phyloP scores from a whole-genome alignment of 2,113 vertebrate species.

The Syrmaticus mikado region DNA sequence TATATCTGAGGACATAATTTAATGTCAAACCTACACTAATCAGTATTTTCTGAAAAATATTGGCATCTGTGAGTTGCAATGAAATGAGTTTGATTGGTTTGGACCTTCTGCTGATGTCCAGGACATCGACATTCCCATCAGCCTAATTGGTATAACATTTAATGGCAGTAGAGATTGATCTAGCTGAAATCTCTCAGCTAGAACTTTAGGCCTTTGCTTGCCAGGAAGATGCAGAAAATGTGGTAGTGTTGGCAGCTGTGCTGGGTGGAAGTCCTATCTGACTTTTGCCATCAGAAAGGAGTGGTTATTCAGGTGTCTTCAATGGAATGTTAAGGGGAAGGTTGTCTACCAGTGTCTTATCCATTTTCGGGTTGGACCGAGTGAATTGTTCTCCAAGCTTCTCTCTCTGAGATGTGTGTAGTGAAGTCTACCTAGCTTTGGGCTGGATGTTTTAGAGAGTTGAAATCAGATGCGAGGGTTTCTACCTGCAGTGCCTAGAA shows the following conservation, averaged over 20 bases:
- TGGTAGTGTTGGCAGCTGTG: neutral
- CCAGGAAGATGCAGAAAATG: neutral
- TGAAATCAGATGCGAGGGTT: neutral
- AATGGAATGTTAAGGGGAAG: neutral
- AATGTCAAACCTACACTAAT: neutral
- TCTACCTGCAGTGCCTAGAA: neutral
- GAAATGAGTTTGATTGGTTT: constrained; percentile 35
- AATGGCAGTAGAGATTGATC: constrained; percentile 9
- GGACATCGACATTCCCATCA: neutral
- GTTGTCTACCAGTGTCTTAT: neutral
- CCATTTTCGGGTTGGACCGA: neutral
- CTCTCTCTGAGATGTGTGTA: neutral
- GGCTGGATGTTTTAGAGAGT: neutral
- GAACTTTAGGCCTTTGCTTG: neutral
- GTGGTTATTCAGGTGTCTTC: neutral
- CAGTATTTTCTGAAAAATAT: constrained; percentile 7
- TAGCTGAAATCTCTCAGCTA: neutral
- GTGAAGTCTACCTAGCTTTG: neutral
- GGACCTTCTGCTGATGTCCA: constrained; percentile 4
- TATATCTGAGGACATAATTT: neutral
- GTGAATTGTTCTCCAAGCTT: neutral
- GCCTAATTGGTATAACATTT: constrained; percentile 7
- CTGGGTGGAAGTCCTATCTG: neutral
- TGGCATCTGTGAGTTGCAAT: constrained; percentile 12
- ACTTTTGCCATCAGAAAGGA: neutral